These are phyloP conservation scores for Sebastes vulpes DNA, from an alignment of 2,797 vertebrate genomes.

Conservation along the genomic window DNA sequence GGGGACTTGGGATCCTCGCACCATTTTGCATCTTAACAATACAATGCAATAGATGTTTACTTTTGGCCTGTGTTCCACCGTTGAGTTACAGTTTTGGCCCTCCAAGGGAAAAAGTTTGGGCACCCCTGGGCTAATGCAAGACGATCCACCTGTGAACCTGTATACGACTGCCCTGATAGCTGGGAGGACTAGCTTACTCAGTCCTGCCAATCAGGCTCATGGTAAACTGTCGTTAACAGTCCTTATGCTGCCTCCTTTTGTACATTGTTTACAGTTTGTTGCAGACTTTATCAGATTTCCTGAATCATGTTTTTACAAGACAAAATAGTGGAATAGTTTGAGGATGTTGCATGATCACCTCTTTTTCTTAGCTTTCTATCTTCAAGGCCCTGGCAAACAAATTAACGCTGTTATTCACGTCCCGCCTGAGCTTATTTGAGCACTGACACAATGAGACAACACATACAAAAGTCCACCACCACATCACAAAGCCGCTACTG, in stretches of 20 bases:
- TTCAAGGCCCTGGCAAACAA: not conserved
- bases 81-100: too few relatives aligned
- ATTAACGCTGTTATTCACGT: not conserved
- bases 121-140: conserved; percentile 5
- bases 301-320: not conserved
- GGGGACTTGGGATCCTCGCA: too few relatives aligned
- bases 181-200: conserved; percentile 27
- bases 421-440: not conserved
- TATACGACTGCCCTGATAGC: not conserved
- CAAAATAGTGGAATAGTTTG: not conserved
- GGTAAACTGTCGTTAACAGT: conserved; percentile 1
- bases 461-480: not conserved
- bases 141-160: conserved; percentile 36
- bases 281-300: not conserved
- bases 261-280: not conserved
- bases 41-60: too few relatives aligned
- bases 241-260: not conserved
- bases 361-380: not conserved
- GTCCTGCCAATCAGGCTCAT: conserved; percentile 25
- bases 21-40: too few relatives aligned
- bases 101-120: too few relatives aligned
- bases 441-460: not conserved
- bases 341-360: not conserved
- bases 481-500: conserved; percentile 4
- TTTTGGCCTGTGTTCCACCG: too few relatives aligned